Evolutionary conservation across 30 jellyfish, hydroid and myxozoan species (phyloP), one percentile per base, ranked within the genome.

Genomic region (Morbakka virulenta): DNA sequence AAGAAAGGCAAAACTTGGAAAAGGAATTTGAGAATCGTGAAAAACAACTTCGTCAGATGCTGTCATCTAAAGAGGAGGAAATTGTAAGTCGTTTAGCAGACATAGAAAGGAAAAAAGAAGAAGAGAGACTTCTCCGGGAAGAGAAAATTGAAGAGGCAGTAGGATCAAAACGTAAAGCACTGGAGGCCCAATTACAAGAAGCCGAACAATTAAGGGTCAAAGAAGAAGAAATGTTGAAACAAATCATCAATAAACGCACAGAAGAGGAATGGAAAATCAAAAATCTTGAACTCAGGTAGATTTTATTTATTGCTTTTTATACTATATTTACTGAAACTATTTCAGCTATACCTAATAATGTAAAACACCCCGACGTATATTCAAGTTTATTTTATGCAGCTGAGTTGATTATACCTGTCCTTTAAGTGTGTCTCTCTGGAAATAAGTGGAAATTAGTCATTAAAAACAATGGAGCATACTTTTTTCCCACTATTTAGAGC

Each of bases 31-130:
- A 33, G 27, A 64, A 33, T 17, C 21, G 34, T 29, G 88, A 32
- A 23, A 29, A 22, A 70, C 33, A 20, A 2, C 35, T 9, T 1
- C 30, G 41, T 50, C 76, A 63, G 0, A 52, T 31, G 1, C 30
- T 31, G 34, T 47, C 22, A 57, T n/a, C 61, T 23, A 77, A 24
- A 11, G 80, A 68, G 71, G 30, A 61, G 41, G 17, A 26, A 14
- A 61, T 22, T 61, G 72, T 13, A 26, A 41, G 13, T 41, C 17
- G 9, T 6, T 41, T 41, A 17, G 17, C 9, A 41, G 57, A 41
- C 9, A 41, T 41, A 41, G 79, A 1, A 35, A 69, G 81, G 52
- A 53, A 62, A 74, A 52, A 20, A 21, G 80, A 28, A 4, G 83
- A 74, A 72, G 52, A 41, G 17, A 9, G 57, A 9, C 57, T 41